Evolutionary conservation across 2,797 vertebrate genomes (phyloP).

Genomic region (Philypnodon macrostomus): DNA sequence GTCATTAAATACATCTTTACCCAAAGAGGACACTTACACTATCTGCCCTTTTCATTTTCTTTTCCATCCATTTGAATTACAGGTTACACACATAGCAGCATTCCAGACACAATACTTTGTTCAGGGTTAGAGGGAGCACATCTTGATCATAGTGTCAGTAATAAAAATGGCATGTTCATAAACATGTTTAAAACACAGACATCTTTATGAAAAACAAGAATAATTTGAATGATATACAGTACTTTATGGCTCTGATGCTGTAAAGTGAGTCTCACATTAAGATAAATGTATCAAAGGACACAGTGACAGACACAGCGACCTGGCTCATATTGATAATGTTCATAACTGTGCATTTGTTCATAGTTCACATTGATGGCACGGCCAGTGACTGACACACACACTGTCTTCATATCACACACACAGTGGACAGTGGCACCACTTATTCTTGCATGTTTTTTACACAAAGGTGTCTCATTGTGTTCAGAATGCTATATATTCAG

Average conservation of each 20-base stretch:
- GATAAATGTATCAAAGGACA: conserved; percentile 42
- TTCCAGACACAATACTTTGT: conserved; percentile 67
- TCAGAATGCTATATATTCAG: conserved; percentile 60
- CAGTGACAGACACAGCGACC: conserved; percentile 23
- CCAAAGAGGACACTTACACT: conserved; percentile 48
- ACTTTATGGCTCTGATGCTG: conserved; percentile 49
- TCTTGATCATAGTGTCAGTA: conserved; percentile 47
- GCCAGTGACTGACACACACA: conserved; percentile 52
- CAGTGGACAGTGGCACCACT: conserved; percentile 46
- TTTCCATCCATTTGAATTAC: conserved; percentile 41
- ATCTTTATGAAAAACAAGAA: conserved; percentile 19
- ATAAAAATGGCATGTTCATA: conserved; percentile 53
- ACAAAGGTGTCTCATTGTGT: conserved; percentile 60
- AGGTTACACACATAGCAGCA: conserved; percentile 52
- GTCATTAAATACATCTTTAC: conserved; percentile 62
- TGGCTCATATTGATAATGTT: conserved; percentile 23
- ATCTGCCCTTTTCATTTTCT: conserved; percentile 27
- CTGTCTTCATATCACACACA: conserved; percentile 54
- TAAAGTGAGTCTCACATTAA: conserved; percentile 31
- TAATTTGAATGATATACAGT: conserved; percentile 26
- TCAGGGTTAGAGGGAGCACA: conserved; percentile 50
- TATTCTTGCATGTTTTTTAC: conserved; percentile 57
- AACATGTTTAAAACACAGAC: conserved; percentile 50
- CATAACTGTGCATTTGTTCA: conserved; percentile 26
- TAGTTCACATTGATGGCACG: conserved; percentile 63